Base-by-base conservation (phyloP, 2,113 vertebrate species). In the Callorhinus ursinus region DNA sequence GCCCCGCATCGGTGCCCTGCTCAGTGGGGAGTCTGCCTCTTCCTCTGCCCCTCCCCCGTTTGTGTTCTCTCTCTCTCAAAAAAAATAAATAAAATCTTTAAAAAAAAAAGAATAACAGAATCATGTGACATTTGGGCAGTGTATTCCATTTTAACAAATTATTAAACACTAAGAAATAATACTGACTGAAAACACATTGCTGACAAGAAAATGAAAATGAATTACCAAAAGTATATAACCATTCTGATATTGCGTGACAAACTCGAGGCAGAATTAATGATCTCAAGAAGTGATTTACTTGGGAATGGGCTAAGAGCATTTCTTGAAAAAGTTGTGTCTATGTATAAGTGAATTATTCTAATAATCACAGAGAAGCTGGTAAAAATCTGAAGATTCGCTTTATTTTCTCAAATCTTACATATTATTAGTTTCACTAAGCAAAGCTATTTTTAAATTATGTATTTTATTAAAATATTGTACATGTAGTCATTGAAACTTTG, bases 361-460 rank as follows among this genome's bases (percentile, higher is more conserved):
- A 51, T 82, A 77, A 81, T 72, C 18, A 28, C 4, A 14, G 31
- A 86, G 39, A 82, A 33, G 4, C 76, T 80, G 55, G 22, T 72
- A 81, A 81, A 96, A 93, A 86, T 53, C 33, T 59, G 28, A 71
- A 46, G 36, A 31, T 53, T 88, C 69, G 36, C 6, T 93, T 82
- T 72, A 15, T 57, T 72, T 88, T 63, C 55, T 65, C 69, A 76
- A 88, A 49, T 76, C 31, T 42, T 77, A 3, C 19, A 15, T 7
- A 42, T 69, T 10, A 53, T 63, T 59, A 63, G 84, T 95, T 92
- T 97, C 28, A 72, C 71, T 61, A 49, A 95, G 21, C 77, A 81
- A 76, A 90, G 7, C 26, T 53, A 12, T 57, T 93, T 93, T 76
- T 88, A 51, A 80, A 33, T 57, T 57, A 9, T 26, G 1, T 53